These are phyloP conservation scores for Umimayanthus chanpuru DNA, from an alignment of 92 coral and sea anemone species.

Conservation along the genomic window DNA sequence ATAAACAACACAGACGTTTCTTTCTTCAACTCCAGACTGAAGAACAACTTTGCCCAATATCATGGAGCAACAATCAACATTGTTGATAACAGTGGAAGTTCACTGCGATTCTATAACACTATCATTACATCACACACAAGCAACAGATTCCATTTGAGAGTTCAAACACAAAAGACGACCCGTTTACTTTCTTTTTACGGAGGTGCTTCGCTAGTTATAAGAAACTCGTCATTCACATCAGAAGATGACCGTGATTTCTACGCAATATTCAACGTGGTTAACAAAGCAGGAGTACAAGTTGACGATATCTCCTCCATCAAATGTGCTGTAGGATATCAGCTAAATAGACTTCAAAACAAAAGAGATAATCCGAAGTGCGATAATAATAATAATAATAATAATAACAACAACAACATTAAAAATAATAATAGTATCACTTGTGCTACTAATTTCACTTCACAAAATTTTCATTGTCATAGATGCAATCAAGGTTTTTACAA, in stretches of 20 bases:
- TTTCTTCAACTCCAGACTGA: not conserved
- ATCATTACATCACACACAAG: not conserved
- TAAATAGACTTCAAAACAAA: conserved; percentile 8
- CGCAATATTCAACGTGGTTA: conserved; percentile 34
- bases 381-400: too few species aligned
- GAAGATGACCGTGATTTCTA: not conserved
- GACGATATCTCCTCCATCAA: conserved; percentile 46
- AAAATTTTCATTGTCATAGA: conserved; percentile 41
- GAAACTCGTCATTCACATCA: conserved; percentile 39
- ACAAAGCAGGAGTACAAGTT: conserved; percentile 24
- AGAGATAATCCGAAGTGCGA: not conserved
- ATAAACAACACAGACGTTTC: not conserved
- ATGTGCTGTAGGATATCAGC: conserved; percentile 49
- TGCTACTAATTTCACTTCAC: not conserved
- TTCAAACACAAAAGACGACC: not conserved
- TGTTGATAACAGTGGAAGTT: not conserved
- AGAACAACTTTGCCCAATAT: not conserved
- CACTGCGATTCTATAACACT: not conserved
- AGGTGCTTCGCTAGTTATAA: conserved; percentile 18
- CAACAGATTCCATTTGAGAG: not conserved
- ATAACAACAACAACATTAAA: too few species aligned
- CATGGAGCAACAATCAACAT: not conserved
- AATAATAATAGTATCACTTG: not conserved
- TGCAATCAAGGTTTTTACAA: conserved; percentile 53
- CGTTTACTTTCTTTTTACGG: not conserved